Conservation (phyloP, 1,140 invertebrate genomes). For the Episyrphus balteatus region DNA sequence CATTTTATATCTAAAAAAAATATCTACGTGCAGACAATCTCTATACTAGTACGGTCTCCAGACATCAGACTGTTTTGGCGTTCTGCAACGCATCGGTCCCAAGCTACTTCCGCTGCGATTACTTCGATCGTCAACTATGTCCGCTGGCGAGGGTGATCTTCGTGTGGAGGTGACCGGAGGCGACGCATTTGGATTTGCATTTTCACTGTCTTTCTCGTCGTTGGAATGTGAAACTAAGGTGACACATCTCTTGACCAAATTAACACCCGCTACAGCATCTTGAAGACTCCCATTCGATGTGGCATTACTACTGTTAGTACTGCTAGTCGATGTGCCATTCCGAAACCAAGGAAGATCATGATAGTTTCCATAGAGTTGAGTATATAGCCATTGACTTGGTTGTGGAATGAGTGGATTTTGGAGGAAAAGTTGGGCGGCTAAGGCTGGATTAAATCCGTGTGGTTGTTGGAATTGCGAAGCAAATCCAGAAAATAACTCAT, state of each 20-base stretch:
- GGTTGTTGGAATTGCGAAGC: constrained; percentile 34
- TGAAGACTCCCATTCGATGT: neutral
- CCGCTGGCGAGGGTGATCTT: constrained; percentile 27
- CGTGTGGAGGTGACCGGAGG: constrained; percentile 32
- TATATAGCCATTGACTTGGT: constrained; percentile 61
- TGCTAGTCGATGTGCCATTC: constrained; percentile 11
- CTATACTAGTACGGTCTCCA: constrained; percentile 34
- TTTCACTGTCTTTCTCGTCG: constrained; percentile 22
- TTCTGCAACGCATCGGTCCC: constrained; percentile 29
- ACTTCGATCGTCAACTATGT: constrained; percentile 13
- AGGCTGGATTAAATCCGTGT: constrained; percentile 50
- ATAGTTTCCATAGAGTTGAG: constrained; percentile 52
- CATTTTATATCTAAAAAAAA: too few species aligned
- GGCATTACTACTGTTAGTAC: neutral
- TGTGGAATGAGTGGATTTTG: constrained; percentile 58
- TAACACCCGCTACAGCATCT: constrained; percentile 15
- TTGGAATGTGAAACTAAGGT: constrained; percentile 32
- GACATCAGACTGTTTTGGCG: constrained; percentile 32
- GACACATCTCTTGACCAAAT: constrained; percentile 30
- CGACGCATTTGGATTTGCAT: constrained; percentile 28
- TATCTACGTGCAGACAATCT: neutral
- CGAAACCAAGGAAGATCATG: constrained; percentile 48
- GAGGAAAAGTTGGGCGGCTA: constrained; percentile 56
- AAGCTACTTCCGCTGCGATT: constrained; percentile 8
- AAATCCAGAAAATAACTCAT: constrained; percentile 37